phyloP scores from a whole-genome alignment of 2,888 invertebrate genomes.

The Tipula vernalis region DNA sequence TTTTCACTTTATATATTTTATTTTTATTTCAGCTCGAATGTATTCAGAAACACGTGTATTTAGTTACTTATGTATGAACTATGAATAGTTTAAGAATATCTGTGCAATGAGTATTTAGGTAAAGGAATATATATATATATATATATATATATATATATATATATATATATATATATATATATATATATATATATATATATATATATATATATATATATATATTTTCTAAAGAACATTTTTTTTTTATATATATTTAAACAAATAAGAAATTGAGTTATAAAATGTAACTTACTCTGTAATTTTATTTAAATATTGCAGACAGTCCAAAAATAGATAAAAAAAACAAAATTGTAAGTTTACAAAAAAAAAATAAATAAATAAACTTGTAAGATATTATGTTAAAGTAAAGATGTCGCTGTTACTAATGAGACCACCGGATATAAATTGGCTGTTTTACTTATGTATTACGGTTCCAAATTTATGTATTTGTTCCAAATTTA shows the following conservation, averaged over 20 bases:
- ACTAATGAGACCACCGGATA: neutral
- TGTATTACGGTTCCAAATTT: neutral
- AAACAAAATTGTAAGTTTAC: neutral
- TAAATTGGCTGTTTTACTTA: neutral
- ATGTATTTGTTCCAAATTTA: neutral
- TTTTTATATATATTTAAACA: neutral
- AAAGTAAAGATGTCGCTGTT: neutral
- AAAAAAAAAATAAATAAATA: neutral
- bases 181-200: no score
- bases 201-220: neutral
- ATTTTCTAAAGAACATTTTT: neutral
- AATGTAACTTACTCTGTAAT: neutral
- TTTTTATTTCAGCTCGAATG: neutral
- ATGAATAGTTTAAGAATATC: neutral
- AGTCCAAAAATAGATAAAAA: conserved; percentile 9
- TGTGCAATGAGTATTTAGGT: neutral
- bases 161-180: no score
- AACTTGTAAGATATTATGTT: neutral
- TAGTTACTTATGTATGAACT: neutral
- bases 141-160: neutral
- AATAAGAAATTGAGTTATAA: neutral
- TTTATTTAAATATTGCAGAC: conserved; percentile 11
- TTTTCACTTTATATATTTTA: neutral
- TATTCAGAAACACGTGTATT: neutral
- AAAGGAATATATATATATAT: neutral